Evolutionary conservation across 2,113 vertebrate species (phyloP).

Genomic region (Aspidoscelis tigris): DNA sequence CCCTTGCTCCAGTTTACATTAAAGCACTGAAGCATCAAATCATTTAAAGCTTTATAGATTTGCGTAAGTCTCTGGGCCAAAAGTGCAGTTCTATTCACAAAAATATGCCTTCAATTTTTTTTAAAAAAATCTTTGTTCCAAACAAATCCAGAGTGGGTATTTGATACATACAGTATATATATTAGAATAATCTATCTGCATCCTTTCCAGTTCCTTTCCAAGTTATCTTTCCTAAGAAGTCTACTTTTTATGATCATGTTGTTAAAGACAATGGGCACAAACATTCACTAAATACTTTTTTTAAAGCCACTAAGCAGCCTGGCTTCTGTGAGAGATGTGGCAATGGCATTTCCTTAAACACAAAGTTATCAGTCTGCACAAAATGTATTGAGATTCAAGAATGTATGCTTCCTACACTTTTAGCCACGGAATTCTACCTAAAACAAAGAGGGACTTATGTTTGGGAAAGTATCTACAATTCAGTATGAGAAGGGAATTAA

Average conservation of each 20-base stretch:
- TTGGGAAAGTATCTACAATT: no score
- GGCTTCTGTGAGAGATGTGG: background rate
- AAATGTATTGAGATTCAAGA: slow-evolving; percentile 2
- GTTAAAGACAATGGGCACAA: no score
- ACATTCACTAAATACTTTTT: no score
- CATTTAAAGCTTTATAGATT: slow-evolving; percentile 10
- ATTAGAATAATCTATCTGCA: background rate
- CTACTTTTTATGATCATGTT: no score
- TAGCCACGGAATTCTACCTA: background rate
- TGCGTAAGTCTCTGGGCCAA: background rate
- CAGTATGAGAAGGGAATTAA: no score
- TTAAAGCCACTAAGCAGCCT: no score
- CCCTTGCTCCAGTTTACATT: slow-evolving; percentile 23
- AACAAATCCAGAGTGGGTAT: background rate
- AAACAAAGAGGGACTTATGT: no score
- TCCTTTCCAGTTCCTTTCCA: background rate
- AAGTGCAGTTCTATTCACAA: background rate
- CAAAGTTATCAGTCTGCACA: background rate
- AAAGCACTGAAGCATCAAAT: slow-evolving; percentile 6
- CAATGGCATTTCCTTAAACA: background rate
- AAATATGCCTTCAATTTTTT: background rate
- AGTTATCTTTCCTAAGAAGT: no score
- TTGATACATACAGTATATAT: background rate
- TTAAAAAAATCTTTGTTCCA: background rate
- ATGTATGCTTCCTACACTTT: background rate